Evolutionary conservation across 2,797 vertebrate genomes (phyloP).

Genomic region (Malurus splendens): DNA sequence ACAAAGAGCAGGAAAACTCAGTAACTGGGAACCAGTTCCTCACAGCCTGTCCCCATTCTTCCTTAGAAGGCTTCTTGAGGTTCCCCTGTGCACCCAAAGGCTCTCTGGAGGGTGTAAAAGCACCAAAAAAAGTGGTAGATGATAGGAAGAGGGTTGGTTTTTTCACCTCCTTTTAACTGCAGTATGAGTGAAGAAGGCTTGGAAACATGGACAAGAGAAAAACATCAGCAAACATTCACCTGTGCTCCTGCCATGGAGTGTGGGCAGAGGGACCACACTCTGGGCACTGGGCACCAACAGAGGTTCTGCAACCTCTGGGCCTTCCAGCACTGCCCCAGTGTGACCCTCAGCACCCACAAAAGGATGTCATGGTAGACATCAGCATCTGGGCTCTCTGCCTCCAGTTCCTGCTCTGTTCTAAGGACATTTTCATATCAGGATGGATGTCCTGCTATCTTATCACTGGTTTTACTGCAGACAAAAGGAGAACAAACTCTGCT

Average conservation of each 20-base stretch:
- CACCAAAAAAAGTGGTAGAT: neutral
- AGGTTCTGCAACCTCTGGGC: neutral
- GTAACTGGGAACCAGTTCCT: neutral
- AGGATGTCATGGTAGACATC: neutral
- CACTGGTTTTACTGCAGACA: neutral
- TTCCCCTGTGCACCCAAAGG: neutral
- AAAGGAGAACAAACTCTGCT: neutral
- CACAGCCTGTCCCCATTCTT: neutral
- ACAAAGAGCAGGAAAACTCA: neutral
- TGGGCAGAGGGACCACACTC: neutral
- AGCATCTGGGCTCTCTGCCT: neutral
- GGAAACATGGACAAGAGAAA: neutral
- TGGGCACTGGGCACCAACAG: neutral
- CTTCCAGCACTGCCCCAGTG: neutral
- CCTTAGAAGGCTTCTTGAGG: neutral
- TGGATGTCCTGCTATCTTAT: neutral
- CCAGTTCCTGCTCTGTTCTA: neutral
- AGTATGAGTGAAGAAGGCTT: neutral
- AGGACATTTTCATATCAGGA: neutral
- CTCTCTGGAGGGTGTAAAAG: neutral
- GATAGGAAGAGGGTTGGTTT: neutral
- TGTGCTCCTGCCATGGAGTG: neutral
- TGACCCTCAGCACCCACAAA: neutral
- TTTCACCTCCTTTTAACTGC: rapidly evolving
- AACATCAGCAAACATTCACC: rapidly evolving